A percentile compares a stretch with the other conserved stretches of the same genome.
phyloP scores from a whole-genome alignment of 2,113 vertebrate species.

The Anarhynchus alexandrinus region DNA sequence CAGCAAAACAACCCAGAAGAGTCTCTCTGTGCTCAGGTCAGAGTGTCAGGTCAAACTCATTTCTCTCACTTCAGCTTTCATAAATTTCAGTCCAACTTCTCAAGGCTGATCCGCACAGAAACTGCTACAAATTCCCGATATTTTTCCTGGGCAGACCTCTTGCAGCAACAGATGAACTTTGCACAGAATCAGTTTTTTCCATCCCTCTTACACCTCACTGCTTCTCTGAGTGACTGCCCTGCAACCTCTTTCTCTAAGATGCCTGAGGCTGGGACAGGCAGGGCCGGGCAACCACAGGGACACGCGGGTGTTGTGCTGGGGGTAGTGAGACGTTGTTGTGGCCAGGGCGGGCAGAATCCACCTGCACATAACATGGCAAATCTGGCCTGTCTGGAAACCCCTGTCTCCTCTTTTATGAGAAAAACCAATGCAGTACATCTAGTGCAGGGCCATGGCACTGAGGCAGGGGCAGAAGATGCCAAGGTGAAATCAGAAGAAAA shows the following conservation, averaged over 20 bases:
- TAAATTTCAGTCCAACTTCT: neutral
- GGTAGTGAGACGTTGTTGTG: neutral
- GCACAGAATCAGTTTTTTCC: neutral
- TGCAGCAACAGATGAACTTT: neutral
- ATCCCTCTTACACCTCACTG: neutral
- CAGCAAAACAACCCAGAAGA: neutral
- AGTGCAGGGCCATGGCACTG: rapidly evolving
- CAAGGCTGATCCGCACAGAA: neutral
- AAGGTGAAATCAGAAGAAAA: neutral
- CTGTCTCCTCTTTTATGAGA: neutral
- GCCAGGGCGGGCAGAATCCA: neutral
- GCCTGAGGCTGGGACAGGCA: neutral
- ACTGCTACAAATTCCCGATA: neutral
- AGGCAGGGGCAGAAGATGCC: neutral
- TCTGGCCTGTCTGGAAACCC: neutral
- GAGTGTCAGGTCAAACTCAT: neutral
- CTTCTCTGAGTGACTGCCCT: neutral
- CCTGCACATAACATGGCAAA: rapidly evolving
- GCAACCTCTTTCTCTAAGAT: neutral
- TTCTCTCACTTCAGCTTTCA: neutral
- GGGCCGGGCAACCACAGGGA: neutral
- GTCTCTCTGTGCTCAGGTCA: neutral
- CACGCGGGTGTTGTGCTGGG: neutral
- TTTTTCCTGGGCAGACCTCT: neutral
- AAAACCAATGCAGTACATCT: rapidly evolving